Percentiles rank a stretch among this genome's conserved stretches.
These are phyloP conservation scores for Eulemur rubriventer DNA, from an alignment of 2,797 vertebrate species.

Conservation along the genomic window DNA sequence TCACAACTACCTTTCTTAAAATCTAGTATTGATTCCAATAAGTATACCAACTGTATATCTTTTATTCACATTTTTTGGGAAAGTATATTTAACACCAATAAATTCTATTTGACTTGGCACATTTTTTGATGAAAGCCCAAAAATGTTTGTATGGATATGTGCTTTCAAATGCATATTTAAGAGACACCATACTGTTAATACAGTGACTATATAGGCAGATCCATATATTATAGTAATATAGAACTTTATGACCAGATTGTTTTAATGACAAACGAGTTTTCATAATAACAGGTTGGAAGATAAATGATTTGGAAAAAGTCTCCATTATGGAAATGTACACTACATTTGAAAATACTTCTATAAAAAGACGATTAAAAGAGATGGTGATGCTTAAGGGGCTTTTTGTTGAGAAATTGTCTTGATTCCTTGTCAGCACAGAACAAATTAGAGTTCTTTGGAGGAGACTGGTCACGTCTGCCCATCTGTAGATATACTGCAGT, in stretches of 20 bases:
- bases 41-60: slow-evolving; percentile 47
- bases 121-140: slow-evolving; percentile 17
- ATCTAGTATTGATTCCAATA: not conserved
- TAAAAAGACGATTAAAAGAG: not conserved
- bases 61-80: not conserved
- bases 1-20: slow-evolving; percentile 47
- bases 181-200: not conserved
- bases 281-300: slow-evolving; percentile 5
- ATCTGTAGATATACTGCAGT: not conserved
- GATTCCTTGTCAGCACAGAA: not conserved
- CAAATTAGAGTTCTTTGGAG: not conserved
- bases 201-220: not conserved
- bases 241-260: not conserved
- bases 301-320: slow-evolving; percentile 30
- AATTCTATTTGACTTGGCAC: slow-evolving; percentile 39
- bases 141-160: not conserved
- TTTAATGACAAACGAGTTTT: slow-evolving; percentile 21
- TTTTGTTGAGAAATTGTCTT: not conserved
- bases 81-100: slow-evolving; percentile 45
- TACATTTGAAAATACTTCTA: slow-evolving; percentile 34
- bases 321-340: not conserved
- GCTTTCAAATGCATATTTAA: not conserved
- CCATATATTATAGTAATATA: not conserved
- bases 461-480: not conserved
- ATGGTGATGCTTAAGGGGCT: not conserved